These are phyloP conservation scores for Trimorus sp. DNA, from an alignment of 2,888 invertebrate genomes.

Conservation along the genomic window DNA sequence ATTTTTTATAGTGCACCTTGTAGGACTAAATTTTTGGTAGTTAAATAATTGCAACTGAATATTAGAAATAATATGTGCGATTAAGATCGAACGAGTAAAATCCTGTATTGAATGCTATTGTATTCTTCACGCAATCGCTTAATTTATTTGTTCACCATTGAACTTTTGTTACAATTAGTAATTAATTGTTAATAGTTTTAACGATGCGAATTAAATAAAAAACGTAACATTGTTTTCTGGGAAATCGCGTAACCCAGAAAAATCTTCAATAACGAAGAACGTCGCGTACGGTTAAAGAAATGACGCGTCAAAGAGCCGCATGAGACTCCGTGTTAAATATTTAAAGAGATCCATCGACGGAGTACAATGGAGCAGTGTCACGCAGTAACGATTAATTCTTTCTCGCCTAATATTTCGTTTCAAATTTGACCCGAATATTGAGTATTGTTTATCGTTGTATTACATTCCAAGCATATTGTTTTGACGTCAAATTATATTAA, in stretches of 20 bases:
- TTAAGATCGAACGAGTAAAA: too few relatives aligned
- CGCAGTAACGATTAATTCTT: slow-evolving; percentile 63
- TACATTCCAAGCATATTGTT: slow-evolving; percentile 35
- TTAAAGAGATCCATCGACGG: slow-evolving; percentile 75
- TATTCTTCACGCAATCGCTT: neutral
- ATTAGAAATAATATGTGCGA: too few relatives aligned
- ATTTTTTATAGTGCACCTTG: too few relatives aligned
- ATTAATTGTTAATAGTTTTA: neutral
- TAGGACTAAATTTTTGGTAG: too few relatives aligned
- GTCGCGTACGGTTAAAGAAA: slow-evolving; percentile 65
- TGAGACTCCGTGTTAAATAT: slow-evolving; percentile 78
- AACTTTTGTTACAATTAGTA: neutral
- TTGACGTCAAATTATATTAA: slow-evolving; percentile 3
- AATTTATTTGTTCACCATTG: too few relatives aligned
- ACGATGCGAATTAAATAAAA: slow-evolving; percentile 32
- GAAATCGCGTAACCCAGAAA: slow-evolving; percentile 59
- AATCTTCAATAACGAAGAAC: slow-evolving; percentile 59
- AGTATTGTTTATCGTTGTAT: slow-evolving; percentile 48
- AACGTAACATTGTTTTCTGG: slow-evolving; percentile 36
- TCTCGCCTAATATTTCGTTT: slow-evolving; percentile 65
- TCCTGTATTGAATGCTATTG: neutral
- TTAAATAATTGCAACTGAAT: too few relatives aligned
- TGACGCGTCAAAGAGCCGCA: slow-evolving; percentile 66
- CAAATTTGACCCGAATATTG: slow-evolving; percentile 60
- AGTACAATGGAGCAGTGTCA: slow-evolving; percentile 74